Evolutionary conservation across 2,113 vertebrate genomes (phyloP), one percentile per base, ranked within the genome.

Genomic region (Serilophus lunatus): DNA sequence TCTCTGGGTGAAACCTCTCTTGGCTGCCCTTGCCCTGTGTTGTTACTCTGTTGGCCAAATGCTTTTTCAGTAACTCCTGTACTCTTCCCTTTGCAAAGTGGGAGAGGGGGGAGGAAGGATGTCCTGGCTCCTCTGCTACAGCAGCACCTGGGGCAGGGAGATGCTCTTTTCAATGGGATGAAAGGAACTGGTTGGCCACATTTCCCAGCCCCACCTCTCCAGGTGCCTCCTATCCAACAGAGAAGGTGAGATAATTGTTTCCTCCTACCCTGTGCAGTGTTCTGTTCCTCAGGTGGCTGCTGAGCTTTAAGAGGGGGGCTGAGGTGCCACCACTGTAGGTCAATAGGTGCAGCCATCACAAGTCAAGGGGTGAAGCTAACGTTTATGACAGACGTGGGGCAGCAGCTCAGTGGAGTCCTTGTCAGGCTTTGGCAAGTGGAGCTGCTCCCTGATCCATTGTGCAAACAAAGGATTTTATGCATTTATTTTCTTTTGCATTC

Each of bases 331-430:
- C n/a, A n/a, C n/a, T n/a, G n/a, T n/a, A n/a, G n/a, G n/a, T 2
- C 2, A 0, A 3, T 4, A 26, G 6, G 10, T 45, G 44, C 44
- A 63, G 77, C 8, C 0, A 31, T 3, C 2, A 2, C 17, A 18
- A 1, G 25, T 1, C 10, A 6, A 69, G 13, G 31, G 9, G 9
- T 12, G 1, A 47, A 35, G 63, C 7, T 3, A 49, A 20, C 1
- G 18, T 22, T 14, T 24, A 2, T 14, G 50, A 2, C 4, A n/a
- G 40, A 63, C 3, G 23, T 22, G 5, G 3, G 35, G 64, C 24
- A 66, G 74, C 42, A 70, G 69, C 56, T 15, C 12, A 26, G 2
- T 15, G 7, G 38, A 4, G n/a, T 2, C 50, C n/a, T 5, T 5
- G 49, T 12, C 7, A 28, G 59, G 35, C 59, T 72, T 7, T 35